Evolutionary conservation across 2,113 vertebrate genomes (phyloP), one percentile per base, ranked within the genome.

Genomic region (Deroptyus accipitrinus): DNA sequence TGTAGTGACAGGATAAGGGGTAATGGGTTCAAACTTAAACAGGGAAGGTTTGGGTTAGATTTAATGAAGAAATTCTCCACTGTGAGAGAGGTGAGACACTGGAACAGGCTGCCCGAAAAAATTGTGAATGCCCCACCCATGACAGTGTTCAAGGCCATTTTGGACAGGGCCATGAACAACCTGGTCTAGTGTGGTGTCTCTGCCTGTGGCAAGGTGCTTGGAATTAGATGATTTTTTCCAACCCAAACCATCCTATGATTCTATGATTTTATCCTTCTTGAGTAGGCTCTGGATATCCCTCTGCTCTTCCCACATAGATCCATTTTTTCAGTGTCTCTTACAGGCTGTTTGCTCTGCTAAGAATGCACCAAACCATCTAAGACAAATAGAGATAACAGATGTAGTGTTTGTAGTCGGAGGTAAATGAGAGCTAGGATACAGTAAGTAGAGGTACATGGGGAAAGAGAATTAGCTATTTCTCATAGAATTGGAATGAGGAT

Each of bases 241-340:
- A n/a, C 8, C 33, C 20, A 23, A 59, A 23, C 55, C 6, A 3
- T 59, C 23, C 55, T 13, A 33, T 33, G 54, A 33, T 57, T 57
- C 54, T n/a, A 57, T 57, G 55, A 22, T 57, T 57, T 20, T 57
- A n/a, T 59, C 30, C 28, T 75, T 67, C 41, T 75, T n/a, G 12
- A 42, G 10, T 13, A 49, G 46, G 16, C 6, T 70, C 5, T 39
- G 30, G 27, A 16, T 9, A 7, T 35, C 27, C 14, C 22, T 67
- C 17, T 14, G 22, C 7, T 28, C 13, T 62, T 12, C 2, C 10
- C 3, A 8, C 2, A 0, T 39, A 4, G 33, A 66, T 66, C 10
- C 18, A n/a, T 10, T 64, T 35, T 31, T 55, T 69, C 28, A 61
- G 6, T 23, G 39, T 46, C 12, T 87, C 11, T 14, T 76, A 23